Conservation (phyloP, 2,113 vertebrate species). For the Manacus vitellinus region DNA sequence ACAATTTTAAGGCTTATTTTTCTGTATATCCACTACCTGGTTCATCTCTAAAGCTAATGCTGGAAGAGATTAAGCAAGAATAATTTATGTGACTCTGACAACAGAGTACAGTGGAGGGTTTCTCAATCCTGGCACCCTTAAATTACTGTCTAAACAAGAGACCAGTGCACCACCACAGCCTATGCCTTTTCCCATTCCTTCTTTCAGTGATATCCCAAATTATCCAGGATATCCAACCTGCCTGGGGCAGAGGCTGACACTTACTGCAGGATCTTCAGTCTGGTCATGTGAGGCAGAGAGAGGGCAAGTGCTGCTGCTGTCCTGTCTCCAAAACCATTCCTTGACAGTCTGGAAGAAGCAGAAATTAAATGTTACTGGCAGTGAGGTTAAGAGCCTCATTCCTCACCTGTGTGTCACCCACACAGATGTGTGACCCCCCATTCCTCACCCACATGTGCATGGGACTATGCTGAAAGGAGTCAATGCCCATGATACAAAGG, state of each 20-base stretch:
- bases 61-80: background rate
- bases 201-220: background rate
- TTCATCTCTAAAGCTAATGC: background rate
- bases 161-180: background rate
- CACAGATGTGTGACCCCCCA: background rate
- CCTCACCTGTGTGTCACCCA: background rate
- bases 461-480: background rate
- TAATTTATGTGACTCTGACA: background rate
- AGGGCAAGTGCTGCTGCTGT: constrained; percentile 73
- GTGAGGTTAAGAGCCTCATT: background rate
- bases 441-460: background rate
- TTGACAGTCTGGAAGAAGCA: constrained; percentile 74
- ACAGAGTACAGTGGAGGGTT: background rate
- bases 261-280: constrained; percentile 82
- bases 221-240: background rate
- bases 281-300: constrained; percentile 64
- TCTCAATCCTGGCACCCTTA: background rate
- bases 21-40: background rate
- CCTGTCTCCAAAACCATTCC: constrained; percentile 74
- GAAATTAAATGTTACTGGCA: background rate
- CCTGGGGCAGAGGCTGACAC: constrained; percentile 37
- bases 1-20: background rate
- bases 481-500: background rate
- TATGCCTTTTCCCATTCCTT: background rate
- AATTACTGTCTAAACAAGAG: background rate